Conservation (phyloP, 2,797 vertebrate genomes). For the Sylvia borin region DNA sequence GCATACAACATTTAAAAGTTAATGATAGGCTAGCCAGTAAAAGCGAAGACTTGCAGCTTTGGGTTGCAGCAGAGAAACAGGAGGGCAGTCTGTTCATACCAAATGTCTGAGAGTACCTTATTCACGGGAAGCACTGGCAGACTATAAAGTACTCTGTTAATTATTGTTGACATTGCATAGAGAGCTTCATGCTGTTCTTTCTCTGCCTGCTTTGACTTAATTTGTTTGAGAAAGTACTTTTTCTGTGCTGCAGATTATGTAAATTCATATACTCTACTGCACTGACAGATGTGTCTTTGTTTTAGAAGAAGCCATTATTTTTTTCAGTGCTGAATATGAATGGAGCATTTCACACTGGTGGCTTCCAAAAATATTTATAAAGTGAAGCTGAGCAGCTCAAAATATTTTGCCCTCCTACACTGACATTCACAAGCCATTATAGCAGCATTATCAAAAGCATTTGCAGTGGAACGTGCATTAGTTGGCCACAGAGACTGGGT, state of each 20-base stretch:
- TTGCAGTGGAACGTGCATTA: neutral
- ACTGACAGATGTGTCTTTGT: conserved; percentile 69
- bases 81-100: conserved; percentile 7
- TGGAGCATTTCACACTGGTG: conserved; percentile 48
- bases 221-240: conserved; percentile 64
- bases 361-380: conserved; percentile 65
- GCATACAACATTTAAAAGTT: neutral
- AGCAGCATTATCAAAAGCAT: conserved; percentile 9
- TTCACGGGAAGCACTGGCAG: conserved; percentile 2
- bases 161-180: conserved; percentile 66
- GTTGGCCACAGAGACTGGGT: neutral
- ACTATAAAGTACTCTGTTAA: conserved; percentile 58
- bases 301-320: conserved; percentile 47
- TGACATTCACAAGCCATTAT: conserved; percentile 41
- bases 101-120: conserved; percentile 37
- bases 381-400: conserved; percentile 29
- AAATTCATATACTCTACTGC: conserved; percentile 50
- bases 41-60: neutral
- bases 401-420: conserved; percentile 65
- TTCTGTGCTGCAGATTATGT: conserved; percentile 41
- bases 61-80: neutral
- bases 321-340: conserved; percentile 31
- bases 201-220: conserved; percentile 51
- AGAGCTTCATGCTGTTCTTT: conserved; percentile 60
- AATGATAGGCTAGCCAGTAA: neutral